Percentiles rank a stretch among this genome's conserved stretches.
These are phyloP conservation scores for Xenops minutus DNA, from an alignment of 2,797 vertebrate genomes.

Conservation along the genomic window DNA sequence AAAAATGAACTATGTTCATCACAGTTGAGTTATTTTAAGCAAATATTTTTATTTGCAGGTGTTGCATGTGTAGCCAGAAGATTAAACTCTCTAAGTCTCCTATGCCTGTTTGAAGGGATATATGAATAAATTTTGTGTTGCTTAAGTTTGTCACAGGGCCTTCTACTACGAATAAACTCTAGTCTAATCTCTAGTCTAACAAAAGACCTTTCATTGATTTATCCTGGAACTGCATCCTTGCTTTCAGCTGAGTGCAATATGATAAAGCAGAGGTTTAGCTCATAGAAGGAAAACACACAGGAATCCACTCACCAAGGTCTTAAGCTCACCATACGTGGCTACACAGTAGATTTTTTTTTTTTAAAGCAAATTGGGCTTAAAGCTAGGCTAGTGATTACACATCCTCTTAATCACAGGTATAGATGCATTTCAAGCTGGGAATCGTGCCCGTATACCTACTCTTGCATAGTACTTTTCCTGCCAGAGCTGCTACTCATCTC, in stretches of 20 bases:
- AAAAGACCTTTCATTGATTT: neutral
- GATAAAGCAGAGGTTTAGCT: neutral
- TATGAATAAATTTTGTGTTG: neutral
- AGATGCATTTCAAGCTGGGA: constrained; percentile 24
- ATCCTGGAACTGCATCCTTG: neutral
- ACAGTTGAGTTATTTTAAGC: neutral
- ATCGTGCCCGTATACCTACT: neutral
- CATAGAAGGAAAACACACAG: neutral
- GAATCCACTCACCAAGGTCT: neutral
- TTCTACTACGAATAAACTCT: neutral
- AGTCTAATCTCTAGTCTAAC: neutral
- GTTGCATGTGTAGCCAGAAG: neutral
- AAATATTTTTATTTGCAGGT: neutral
- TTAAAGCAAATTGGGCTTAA: neutral
- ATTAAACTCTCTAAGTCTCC: neutral
- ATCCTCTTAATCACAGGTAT: constrained; percentile 13
- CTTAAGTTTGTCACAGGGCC: neutral
- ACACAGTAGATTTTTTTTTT: neutral
- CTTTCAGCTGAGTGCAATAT: neutral
- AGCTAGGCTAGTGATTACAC: neutral
- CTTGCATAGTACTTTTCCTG: neutral
- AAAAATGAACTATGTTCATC: neutral
- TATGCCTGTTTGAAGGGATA: neutral
- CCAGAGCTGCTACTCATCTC: neutral
- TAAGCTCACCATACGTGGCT: neutral